These are phyloP conservation scores for Bombus pascuorum DNA, from an alignment of 1,140 invertebrate species.

Conservation along the genomic window DNA sequence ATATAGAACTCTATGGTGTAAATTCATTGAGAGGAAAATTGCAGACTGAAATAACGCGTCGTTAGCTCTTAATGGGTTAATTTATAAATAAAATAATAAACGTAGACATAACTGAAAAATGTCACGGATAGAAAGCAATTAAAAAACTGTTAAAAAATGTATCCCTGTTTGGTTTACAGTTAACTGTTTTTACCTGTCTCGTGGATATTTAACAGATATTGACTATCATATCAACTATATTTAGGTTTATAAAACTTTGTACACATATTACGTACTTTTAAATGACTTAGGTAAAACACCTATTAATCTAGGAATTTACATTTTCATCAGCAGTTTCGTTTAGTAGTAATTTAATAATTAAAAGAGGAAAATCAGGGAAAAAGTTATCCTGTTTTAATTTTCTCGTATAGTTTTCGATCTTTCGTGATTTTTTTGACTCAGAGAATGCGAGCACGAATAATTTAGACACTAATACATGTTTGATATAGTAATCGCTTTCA, in stretches of 20 bases:
- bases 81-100: not conserved
- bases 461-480: not conserved
- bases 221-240: too few species aligned
- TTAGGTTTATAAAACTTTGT: too few species aligned
- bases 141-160: too few species aligned
- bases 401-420: not conserved
- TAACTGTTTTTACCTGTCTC: too few species aligned
- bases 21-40: not conserved
- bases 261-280: too few species aligned
- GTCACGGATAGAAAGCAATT: too few species aligned
- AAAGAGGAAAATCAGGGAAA: not conserved
- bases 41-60: not conserved
- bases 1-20: not conserved
- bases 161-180: too few species aligned
- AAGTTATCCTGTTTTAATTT: not conserved
- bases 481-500: not conserved
- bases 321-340: too few species aligned
- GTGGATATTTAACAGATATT: too few species aligned
- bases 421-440: not conserved
- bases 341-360: too few species aligned
- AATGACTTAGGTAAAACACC: too few species aligned
- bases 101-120: not conserved
- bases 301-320: too few species aligned
- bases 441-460: not conserved
- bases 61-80: not conserved